Evolutionary conservation across 1,140 invertebrate genomes (phyloP), one percentile per base, ranked within the genome.

Genomic region (Drosophila ogumai): DNA sequence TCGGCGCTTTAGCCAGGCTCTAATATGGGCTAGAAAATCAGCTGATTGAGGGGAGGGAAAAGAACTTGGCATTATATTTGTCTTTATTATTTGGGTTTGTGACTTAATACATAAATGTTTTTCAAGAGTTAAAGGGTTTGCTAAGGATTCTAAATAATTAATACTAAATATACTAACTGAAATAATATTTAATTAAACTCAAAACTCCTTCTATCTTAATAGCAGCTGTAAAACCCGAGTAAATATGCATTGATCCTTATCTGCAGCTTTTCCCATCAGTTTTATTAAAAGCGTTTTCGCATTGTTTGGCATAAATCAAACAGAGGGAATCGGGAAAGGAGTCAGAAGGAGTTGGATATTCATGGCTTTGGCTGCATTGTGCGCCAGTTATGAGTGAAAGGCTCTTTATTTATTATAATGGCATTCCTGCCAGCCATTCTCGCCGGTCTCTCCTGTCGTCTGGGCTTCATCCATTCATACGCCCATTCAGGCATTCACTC

Each of bases 381-480:
- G 76, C 67, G 36, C 50, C 75, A 84, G 80, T 87, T 88, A 88
- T 87, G 84, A 87, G 82, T 87, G 84, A 87, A 87, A 87, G 80
- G 73, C 85, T 79, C 77, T 90, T 88, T 87, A 87, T 87, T 87
- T 87, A 87, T 87, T 82, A 88, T 87, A 87, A 87, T 87, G 65
- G 80, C 80, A 88, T 87, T 88, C 84, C 84, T 78, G 68, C 52
- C 67, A 67, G 56, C 61, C 60, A 60, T 38, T 41, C 56, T 50
- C 31, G 60, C 56, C 60, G 59, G 25, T 41, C 56, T 41, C 56
- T 43, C 25, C 69, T 71, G 69, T 66, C 63, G 52, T 72, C 73
- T 75, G 69, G 73, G 47, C 55, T 46, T 38, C 71, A 66, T 67
- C 52, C 74, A 76, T 76, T 67, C 75, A 78, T 57, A 63, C 75